A percentile compares a stretch with the other conserved stretches of the same genome.
Evolutionary conservation across 1,140 invertebrate genomes (phyloP).

Genomic region (Zelostemma sp.): DNA sequence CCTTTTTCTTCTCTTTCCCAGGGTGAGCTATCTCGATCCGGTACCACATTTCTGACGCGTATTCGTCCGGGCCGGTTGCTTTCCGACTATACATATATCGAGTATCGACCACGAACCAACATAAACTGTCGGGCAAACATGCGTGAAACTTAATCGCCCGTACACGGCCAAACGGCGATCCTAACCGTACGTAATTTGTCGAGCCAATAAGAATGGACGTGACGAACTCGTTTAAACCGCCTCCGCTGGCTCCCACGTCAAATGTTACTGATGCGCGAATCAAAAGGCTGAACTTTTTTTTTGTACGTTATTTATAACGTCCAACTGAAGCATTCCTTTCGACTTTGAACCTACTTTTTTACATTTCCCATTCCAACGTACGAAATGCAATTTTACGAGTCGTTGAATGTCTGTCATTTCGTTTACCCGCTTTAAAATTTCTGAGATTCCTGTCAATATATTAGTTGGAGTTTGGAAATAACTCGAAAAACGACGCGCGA

Average conservation of each 20-base stretch:
- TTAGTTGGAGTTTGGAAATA: no score
- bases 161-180: slow-evolving; percentile 39
- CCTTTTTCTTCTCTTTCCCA: background rate
- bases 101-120: slow-evolving; percentile 48
- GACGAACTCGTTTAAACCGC: slow-evolving; percentile 38
- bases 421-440: no score
- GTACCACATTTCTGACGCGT: slow-evolving; percentile 21
- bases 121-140: slow-evolving; percentile 53
- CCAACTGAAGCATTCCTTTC: slow-evolving; percentile 5
- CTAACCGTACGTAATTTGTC: slow-evolving; percentile 48
- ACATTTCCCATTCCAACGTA: no score
- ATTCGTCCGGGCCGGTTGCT: slow-evolving; percentile 24
- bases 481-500: no score
- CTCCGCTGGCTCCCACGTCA: slow-evolving; percentile 17
- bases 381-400: no score
- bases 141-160: slow-evolving; percentile 57
- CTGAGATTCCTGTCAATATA: no score
- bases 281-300: background rate
- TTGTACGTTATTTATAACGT: slow-evolving; percentile 5
- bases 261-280: slow-evolving; percentile 26
- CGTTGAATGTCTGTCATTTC: no score
- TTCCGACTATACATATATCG: slow-evolving; percentile 26
- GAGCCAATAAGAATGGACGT: slow-evolving; percentile 45
- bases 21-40: slow-evolving; percentile 22
- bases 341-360: no score